Evolutionary conservation across 2,797 vertebrate species (phyloP), one percentile per base, ranked within the genome.

Genomic region (Lindbergichthys nudifrons): DNA sequence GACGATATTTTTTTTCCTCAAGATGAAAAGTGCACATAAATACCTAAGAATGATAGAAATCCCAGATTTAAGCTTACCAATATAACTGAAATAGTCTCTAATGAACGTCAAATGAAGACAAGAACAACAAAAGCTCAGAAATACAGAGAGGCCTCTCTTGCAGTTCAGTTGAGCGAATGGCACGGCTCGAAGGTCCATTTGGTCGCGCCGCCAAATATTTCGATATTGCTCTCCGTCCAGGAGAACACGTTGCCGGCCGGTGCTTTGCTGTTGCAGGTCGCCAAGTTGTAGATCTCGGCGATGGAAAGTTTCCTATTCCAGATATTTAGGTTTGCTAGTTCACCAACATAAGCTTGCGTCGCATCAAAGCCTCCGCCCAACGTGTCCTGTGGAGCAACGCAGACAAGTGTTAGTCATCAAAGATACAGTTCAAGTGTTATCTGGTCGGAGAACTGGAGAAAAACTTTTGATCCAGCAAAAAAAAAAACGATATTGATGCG

Each of bases 111-210:
- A 94, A 92, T 85, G 76, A 94, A 90, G 89, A 94, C 88, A 73
- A 87, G 79, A 93, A 93, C 79, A 81, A 94, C 88, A 86, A 81
- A 94, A 94, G 90, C 93, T 92, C 86, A 82, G 88, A 94, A 91
- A 89, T 79, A 92, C 87, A 77, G 66, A 71, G 87, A 80, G 87
- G 88, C 86, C 88, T 82, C 77, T 82, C 67, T 58, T 47, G 71
- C 79, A 78, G 87, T 85, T 92, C 95, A 99, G 96, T 97, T 99
- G 95, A 96, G 92, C 83, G 96, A 96, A 81, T 96, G 96, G 56
- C 97, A 99, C 60, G 97, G 96, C 90, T 98, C 97, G 18, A 98
- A 99, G 88, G 96, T 96, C 97, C 97, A 98, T 91, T 98, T 98
- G 89, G 96, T 97, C 41, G 96, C 96, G 19, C 97, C 97, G 0